Conservation (phyloP, 2,888 invertebrate species). For the Liposcelis brunnea region DNA sequence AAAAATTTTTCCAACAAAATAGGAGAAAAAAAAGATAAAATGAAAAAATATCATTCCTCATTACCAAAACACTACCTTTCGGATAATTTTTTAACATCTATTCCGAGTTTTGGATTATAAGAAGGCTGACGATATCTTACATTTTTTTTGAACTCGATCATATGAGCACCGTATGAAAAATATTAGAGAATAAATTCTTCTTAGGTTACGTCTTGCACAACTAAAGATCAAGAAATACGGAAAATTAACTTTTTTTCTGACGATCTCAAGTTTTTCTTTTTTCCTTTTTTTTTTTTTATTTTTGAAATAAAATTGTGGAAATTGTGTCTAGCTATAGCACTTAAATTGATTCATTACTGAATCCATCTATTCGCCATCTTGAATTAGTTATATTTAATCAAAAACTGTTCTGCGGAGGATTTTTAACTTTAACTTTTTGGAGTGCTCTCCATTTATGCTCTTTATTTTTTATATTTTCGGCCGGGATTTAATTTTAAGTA, state of each 20-base stretch:
- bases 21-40: not conserved
- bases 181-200: not conserved
- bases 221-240: slow-evolving; percentile 3
- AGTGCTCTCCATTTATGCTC: too few species aligned
- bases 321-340: slow-evolving; percentile 3
- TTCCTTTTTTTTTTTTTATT: not conserved
- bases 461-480: too few species aligned
- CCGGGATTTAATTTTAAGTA: too few species aligned
- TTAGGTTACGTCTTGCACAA: not conserved
- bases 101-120: not conserved
- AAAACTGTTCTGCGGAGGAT: not conserved
- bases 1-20: not conserved
- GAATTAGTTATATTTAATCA: slow-evolving; percentile 5
- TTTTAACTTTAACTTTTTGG: too few species aligned
- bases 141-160: too few species aligned
- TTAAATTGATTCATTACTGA: slow-evolving; percentile 5
- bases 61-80: slow-evolving; percentile 5
- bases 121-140: too few species aligned
- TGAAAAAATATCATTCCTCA: slow-evolving; percentile 2
- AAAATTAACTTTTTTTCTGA: slow-evolving; percentile 3
- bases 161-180: too few species aligned
- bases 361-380: slow-evolving; percentile 3
- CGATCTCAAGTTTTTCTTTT: slow-evolving; percentile 3
- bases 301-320: slow-evolving; percentile 4
- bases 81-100: slow-evolving; percentile 2